Evolutionary conservation across 2,888 invertebrate species (phyloP).

Genomic region (Dugesia japonica): DNA sequence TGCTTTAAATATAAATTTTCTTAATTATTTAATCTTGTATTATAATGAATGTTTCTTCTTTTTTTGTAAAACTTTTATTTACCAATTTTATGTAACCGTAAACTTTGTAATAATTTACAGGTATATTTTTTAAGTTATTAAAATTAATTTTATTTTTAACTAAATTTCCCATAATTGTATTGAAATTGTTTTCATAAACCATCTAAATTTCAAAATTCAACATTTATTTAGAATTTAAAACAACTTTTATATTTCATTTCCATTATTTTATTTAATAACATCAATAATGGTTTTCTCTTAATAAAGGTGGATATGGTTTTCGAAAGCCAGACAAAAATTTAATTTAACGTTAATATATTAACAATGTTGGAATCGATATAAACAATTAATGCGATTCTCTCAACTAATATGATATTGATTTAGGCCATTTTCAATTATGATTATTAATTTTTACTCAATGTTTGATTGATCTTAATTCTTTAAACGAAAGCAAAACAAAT

Average conservation of each 20-base stretch:
- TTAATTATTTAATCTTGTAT: too few relatives aligned
- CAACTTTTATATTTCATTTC: not conserved
- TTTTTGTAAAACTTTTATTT: too few relatives aligned
- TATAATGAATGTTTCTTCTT: too few relatives aligned
- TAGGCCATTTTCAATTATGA: conserved; percentile 20
- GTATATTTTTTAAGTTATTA: too few relatives aligned
- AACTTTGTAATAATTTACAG: too few relatives aligned
- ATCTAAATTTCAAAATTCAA: too few relatives aligned
- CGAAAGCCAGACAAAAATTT: conserved; percentile 10
- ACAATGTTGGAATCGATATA: conserved; percentile 14
- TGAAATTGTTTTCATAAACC: too few relatives aligned
- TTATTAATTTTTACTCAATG: conserved; percentile 13
- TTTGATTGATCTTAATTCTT: conserved; percentile 7
- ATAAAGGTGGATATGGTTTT: not conserved
- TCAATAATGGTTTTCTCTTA: not conserved
- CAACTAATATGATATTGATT: conserved; percentile 5
- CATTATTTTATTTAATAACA: not conserved
- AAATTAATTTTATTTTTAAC: too few relatives aligned
- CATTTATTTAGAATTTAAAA: too few relatives aligned
- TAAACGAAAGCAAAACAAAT: not conserved
- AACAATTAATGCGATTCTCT: conserved; percentile 10
- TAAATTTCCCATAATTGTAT: too few relatives aligned
- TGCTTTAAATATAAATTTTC: too few relatives aligned
- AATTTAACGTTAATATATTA: not conserved
- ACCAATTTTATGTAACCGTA: too few relatives aligned